Base-by-base conservation (phyloP, 2,888 invertebrate genomes). In the Chymomyza caudatula region DNA sequence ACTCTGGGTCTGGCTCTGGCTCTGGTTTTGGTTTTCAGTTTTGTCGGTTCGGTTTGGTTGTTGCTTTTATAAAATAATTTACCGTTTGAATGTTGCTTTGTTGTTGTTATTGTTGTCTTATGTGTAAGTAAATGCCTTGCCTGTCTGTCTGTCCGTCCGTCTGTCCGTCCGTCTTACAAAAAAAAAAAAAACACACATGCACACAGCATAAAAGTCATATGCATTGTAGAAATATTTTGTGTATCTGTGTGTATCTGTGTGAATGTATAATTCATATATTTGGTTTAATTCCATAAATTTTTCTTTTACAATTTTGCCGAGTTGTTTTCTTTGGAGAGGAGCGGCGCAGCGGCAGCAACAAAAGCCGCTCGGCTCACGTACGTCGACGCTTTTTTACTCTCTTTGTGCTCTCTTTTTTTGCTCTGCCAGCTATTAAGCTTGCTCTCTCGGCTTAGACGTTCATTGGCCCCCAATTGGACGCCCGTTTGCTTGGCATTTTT, bases 241-340 rank as follows among this genome's bases (percentile, higher is more conserved):
- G n/a, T 64, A 44, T 49, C 15, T 25, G 15, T 56, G 25, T 44
- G 23, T 60, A 58, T 73, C 52, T 55, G 43, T 58, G 20, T 59
- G 54, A 54, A 66, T 73, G 73, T 73, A 58, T 85, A 79, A 79
- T 79, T 78, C 75, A 78, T 84, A 78, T 77, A 69, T 75, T 78
- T 77, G 83, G 79, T 75, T 80, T 85, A 77, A 82, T 82, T 80
- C 79, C 85, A 80, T 77, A 82, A 63, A 80, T 74, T 80, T 80
- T 74, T 85, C 74, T 76, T 80, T 85, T 85, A 78, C 82, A 77
- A 76, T 77, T 77, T 78, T 67, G 69, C 63, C 72, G 65, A 60
- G 60, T 54, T 59, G 37, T 42, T 59, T 43, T 23, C 54, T 52
- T 29, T 23, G 52, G 42, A 25, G 57, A 49, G 37, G 42, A 8